A percentile compares a stretch with the other conserved stretches of the same genome.
phyloP scores from a whole-genome alignment of 2,797 vertebrate species.

The Streptopelia turtur region DNA sequence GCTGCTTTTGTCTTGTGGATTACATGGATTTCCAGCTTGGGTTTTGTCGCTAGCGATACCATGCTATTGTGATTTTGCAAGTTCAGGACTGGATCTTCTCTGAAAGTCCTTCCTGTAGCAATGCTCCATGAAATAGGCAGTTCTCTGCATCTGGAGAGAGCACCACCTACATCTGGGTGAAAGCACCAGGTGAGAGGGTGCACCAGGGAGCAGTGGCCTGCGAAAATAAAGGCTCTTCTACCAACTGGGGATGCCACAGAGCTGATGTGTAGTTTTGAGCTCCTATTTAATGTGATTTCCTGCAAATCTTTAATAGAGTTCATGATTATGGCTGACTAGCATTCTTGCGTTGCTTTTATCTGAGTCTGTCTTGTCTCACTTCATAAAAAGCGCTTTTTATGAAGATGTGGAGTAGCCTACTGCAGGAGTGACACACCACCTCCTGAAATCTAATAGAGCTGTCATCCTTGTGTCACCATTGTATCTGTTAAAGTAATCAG shows the following conservation, averaged over 20 bases:
- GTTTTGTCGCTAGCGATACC: not conserved
- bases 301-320: not conserved
- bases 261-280: not conserved
- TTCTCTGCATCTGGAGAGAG: not conserved
- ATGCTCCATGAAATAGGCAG: not conserved
- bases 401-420: conserved; percentile 43
- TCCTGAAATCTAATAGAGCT: conserved; percentile 63
- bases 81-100: not conserved
- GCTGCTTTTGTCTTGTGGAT: not conserved
- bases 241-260: not conserved
- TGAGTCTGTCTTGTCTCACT: conserved; percentile 36
- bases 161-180: not conserved
- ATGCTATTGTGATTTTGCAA: not conserved
- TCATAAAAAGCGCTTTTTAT: conserved; percentile 58
- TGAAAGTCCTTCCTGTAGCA: not conserved
- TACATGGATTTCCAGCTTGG: not conserved
- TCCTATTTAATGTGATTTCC: conserved; percentile 33
- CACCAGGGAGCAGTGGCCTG: not conserved
- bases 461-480: conserved; percentile 18
- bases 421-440: conserved; percentile 44
- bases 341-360: conserved; percentile 34
- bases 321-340: not conserved
- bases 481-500: conserved; percentile 42
- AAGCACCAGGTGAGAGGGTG: not conserved
- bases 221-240: not conserved